Percentiles rank a stretch among this genome's conserved stretches.
phyloP scores from a whole-genome alignment of 2,888 invertebrate genomes.

The Octodonta nipae region DNA sequence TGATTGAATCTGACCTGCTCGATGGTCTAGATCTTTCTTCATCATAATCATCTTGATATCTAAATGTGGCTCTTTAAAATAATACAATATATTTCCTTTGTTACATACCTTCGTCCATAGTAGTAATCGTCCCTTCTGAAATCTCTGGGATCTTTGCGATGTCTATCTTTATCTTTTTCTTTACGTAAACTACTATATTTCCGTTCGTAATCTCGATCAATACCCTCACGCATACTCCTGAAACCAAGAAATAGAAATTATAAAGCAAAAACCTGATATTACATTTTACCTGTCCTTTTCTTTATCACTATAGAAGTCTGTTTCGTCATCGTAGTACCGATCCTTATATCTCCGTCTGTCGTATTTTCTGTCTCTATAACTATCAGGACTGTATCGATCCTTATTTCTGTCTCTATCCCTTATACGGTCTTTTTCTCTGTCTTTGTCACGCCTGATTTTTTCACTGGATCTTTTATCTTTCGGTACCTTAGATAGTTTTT shows the following conservation, averaged over 20 bases:
- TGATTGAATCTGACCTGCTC: constrained; percentile 35
- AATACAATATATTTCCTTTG: constrained; percentile 10
- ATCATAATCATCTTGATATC: constrained; percentile 33
- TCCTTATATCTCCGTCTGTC: constrained; percentile 27
- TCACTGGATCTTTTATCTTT: constrained; percentile 15
- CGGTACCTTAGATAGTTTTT: constrained; percentile 13
- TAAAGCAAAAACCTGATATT: no score
- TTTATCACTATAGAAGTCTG: constrained; percentile 55
- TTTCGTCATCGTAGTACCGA: constrained; percentile 49
- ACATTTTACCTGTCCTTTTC: constrained; percentile 46
- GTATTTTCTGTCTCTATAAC: constrained; percentile 20
- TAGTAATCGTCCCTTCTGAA: constrained; percentile 23
- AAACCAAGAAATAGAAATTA: no score
- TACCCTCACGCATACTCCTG: constrained; percentile 26
- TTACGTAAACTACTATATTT: constrained; percentile 31
- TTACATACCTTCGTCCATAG: constrained; percentile 7
- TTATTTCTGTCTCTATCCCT: constrained; percentile 17
- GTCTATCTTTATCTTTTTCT: constrained; percentile 34
- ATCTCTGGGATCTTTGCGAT: constrained; percentile 30
- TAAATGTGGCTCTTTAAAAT: constrained; percentile 17
- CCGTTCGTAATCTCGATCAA: constrained; percentile 30
- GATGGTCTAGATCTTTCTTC: constrained; percentile 29
- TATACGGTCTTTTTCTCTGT: constrained; percentile 13
- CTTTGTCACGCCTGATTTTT: constrained; percentile 13
- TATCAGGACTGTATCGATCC: constrained; percentile 13